phyloP scores from a whole-genome alignment of 2,888 invertebrate species.

The Sabatieria punctata region DNA sequence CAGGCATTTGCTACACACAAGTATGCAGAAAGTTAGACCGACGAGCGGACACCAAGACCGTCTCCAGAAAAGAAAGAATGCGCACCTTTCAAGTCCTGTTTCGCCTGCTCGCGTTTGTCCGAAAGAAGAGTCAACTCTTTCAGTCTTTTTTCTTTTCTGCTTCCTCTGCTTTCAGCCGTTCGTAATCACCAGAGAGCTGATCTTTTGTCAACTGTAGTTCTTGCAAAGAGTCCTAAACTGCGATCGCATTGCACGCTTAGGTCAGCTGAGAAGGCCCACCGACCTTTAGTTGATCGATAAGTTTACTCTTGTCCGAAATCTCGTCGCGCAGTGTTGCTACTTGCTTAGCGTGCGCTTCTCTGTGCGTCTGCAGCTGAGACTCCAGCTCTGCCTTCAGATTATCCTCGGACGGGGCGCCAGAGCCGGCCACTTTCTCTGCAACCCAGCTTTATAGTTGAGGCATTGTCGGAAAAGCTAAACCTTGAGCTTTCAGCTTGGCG shows the following conservation, averaged over 20 bases:
- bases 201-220: constrained; percentile 55
- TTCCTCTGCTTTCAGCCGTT: constrained; percentile 82
- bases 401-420: constrained; percentile 46
- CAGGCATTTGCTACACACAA: too few species aligned
- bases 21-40: too few species aligned
- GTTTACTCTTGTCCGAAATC: constrained; percentile 72
- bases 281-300: constrained; percentile 76
- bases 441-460: neutral
- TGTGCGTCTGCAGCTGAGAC: constrained; percentile 78
- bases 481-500: constrained; percentile 61
- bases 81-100: constrained; percentile 60
- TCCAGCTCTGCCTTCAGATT: constrained; percentile 35
- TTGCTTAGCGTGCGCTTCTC: constrained; percentile 70
- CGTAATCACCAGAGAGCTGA: constrained; percentile 83
- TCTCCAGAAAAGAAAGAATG: too few species aligned
- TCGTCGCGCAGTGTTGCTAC: constrained; percentile 80
- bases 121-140: constrained; percentile 74
- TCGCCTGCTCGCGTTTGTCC: constrained; percentile 88
- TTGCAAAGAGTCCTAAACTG: constrained; percentile 15
- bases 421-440: constrained; percentile 13
- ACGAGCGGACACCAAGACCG: too few species aligned
- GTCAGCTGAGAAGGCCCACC: neutral
- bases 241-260: neutral
- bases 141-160: constrained; percentile 73
- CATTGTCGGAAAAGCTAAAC: constrained; percentile 16